Percentiles rank a stretch among this genome's conserved stretches.
These are phyloP conservation scores for Euglossa dilemma DNA, from an alignment of 1,140 invertebrate genomes.

Conservation along the genomic window DNA sequence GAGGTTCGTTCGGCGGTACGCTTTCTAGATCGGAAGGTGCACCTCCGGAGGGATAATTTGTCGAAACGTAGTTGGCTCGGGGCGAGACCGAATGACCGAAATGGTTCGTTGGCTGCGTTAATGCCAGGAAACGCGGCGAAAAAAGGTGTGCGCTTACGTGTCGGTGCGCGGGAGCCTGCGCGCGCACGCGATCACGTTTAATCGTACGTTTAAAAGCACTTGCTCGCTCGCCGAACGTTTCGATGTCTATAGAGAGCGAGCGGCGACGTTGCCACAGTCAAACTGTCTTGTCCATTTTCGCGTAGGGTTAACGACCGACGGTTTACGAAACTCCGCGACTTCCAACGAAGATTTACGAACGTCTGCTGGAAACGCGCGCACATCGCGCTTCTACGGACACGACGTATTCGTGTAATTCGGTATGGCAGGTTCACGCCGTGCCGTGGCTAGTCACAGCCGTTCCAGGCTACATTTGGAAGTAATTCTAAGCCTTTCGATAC, in stretches of 20 bases:
- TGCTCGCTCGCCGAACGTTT: neutral
- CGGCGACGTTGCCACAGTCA: slow-evolving; percentile 58
- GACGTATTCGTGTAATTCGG: slow-evolving; percentile 47
- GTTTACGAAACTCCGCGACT: slow-evolving; percentile 51
- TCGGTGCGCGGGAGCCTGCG: neutral
- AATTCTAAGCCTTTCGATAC: too few species aligned
- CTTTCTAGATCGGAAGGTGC: neutral
- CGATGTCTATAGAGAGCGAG: slow-evolving; percentile 27
- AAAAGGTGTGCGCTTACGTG: neutral
- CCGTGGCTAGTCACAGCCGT: too few species aligned
- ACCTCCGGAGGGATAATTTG: neutral
- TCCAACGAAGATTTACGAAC: slow-evolving; percentile 8
- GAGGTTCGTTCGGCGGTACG: too few species aligned
- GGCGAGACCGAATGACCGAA: neutral
- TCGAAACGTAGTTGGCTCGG: neutral
- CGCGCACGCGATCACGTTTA: slow-evolving; percentile 3
- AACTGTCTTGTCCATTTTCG: slow-evolving; percentile 71
- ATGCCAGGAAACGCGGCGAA: neutral
- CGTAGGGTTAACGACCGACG: slow-evolving; percentile 67
- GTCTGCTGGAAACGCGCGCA: slow-evolving; percentile 10
- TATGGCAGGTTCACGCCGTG: slow-evolving; percentile 21
- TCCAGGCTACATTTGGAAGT: too few species aligned
- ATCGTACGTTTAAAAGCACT: slow-evolving; percentile 29
- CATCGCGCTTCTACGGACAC: neutral
- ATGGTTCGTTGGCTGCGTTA: neutral